Evolutionary conservation across 2,888 invertebrate genomes (phyloP).

Genomic region (Sarcophaga carnaria): DNA sequence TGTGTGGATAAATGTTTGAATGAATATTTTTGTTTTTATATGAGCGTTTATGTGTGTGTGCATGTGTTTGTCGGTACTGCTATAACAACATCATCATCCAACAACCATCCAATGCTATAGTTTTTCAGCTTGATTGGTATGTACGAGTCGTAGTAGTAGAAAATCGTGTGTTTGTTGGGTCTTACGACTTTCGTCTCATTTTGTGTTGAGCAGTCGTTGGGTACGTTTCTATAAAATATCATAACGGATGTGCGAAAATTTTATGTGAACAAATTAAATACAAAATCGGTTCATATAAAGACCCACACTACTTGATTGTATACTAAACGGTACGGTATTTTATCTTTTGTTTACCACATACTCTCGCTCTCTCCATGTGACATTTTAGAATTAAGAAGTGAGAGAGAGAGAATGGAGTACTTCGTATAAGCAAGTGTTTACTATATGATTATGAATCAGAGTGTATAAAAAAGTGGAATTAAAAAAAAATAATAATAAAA

Average conservation of each 20-base stretch:
- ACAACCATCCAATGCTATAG: slow-evolving; percentile 58
- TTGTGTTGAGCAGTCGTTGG: slow-evolving; percentile 72
- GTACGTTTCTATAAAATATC: slow-evolving; percentile 70
- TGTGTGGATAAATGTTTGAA: slow-evolving; percentile 38
- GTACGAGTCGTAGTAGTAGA: slow-evolving; percentile 60
- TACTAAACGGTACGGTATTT: slow-evolving; percentile 1
- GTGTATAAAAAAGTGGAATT: slow-evolving; percentile 41
- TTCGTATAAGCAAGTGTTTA: not conserved
- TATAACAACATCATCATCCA: slow-evolving; percentile 58
- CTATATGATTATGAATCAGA: slow-evolving; percentile 39
- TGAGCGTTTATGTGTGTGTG: slow-evolving; percentile 18
- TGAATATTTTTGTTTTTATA: slow-evolving; percentile 7
- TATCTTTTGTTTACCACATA: slow-evolving; percentile 32
- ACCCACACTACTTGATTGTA: slow-evolving; percentile 47
- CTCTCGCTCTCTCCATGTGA: slow-evolving; percentile 14
- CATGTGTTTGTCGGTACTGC: slow-evolving; percentile 54
- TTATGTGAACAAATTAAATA: slow-evolving; percentile 39
- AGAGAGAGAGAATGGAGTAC: slow-evolving; percentile 27
- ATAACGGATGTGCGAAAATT: slow-evolving; percentile 63
- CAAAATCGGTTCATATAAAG: slow-evolving; percentile 67
- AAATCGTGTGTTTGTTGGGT: slow-evolving; percentile 69
- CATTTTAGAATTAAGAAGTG: not conserved
- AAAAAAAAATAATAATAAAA: slow-evolving; percentile 5
- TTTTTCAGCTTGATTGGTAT: slow-evolving; percentile 67
- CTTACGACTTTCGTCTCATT: slow-evolving; percentile 70